Conservation (phyloP, 2,888 invertebrate species). For the Cremastinae sp. region DNA sequence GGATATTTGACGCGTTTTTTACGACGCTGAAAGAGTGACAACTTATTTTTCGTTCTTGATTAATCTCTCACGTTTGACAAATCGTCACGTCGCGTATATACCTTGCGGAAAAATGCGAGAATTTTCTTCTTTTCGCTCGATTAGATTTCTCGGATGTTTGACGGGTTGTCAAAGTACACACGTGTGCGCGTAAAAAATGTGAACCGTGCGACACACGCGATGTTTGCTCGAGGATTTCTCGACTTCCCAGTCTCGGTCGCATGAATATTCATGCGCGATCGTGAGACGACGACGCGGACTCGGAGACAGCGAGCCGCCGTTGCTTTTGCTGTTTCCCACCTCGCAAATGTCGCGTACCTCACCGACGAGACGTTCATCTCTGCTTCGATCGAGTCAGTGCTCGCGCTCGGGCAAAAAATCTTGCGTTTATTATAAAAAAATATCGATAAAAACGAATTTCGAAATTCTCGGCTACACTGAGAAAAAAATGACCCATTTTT, state of each 20-base stretch:
- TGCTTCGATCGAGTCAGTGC: background rate
- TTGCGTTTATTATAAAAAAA: too few relatives aligned
- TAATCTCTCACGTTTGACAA: too few relatives aligned
- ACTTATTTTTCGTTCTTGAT: too few relatives aligned
- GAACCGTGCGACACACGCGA: slow-evolving; percentile 12
- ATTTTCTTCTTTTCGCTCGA: too few relatives aligned
- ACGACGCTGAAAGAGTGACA: too few relatives aligned
- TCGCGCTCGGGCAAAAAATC: background rate
- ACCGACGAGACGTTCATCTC: background rate
- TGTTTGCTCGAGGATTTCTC: slow-evolving; percentile 45
- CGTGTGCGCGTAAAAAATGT: background rate
- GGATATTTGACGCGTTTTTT: too few relatives aligned
- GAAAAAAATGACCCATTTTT: too few relatives aligned
- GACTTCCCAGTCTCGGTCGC: slow-evolving; percentile 24
- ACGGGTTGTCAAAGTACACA: background rate
- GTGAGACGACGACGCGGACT: slow-evolving; percentile 34
- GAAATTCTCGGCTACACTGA: too few relatives aligned
- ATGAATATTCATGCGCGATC: slow-evolving; percentile 58
- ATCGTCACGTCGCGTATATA: too few relatives aligned
- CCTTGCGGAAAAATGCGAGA: too few relatives aligned
- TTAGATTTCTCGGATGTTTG: background rate
- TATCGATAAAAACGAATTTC: too few relatives aligned
- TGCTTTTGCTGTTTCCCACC: slow-evolving; percentile 24
- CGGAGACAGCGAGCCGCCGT: slow-evolving; percentile 59
- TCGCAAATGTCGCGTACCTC: slow-evolving; percentile 31